Evolutionary conservation across 2,888 invertebrate species (phyloP), one percentile per base, ranked within the genome.

Genomic region (Corythucha ciliata): DNA sequence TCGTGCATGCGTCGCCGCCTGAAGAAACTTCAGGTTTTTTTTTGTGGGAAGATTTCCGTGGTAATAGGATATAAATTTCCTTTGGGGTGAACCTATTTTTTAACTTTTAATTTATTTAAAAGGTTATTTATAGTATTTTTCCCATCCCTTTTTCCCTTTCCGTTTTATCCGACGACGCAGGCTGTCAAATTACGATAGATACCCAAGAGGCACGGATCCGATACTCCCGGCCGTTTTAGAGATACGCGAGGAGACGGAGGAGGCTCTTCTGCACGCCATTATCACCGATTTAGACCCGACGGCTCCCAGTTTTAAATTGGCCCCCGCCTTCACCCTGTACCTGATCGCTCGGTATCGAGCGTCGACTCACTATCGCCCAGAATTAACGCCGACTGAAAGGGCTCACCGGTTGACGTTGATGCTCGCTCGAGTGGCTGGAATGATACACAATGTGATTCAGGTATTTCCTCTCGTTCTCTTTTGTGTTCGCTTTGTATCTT

Each of bases 301-400:
- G 66, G 80, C 82, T 53, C 86, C 86, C 10, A 87, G 89, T 60
- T 97, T 97, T 73, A 92, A 93, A 67, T 76, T 98, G 56, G 90
- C 97, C 1, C 97, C 97, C 0, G 94, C 96, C 22, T 98, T 97
- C 71, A 87, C 93, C 2, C 77, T 98, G 21, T 98, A 98, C 70
- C 76, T 98, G 66, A 90, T 92, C 60, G 88, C 92, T 55, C 78
- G 90, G 76, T 94, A 93, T 66, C 80, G 93, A 48, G 90, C 96
- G 36, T 91, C 92, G 22, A 91, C 91, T 1, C 91, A 91, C 68
- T 93, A 92, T 72, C 79, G 91, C 63, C 91, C 92, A 20, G 92
- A 93, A 67, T 72, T 93, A 48, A 84, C 87, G 59, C 91, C 93
- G 21, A 85, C 87, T 37, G 92, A 96, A 68, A 77, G 93, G 52